phyloP scores from a whole-genome alignment of 2,797 vertebrate genomes.

The Rhinatrema bivittatum region DNA sequence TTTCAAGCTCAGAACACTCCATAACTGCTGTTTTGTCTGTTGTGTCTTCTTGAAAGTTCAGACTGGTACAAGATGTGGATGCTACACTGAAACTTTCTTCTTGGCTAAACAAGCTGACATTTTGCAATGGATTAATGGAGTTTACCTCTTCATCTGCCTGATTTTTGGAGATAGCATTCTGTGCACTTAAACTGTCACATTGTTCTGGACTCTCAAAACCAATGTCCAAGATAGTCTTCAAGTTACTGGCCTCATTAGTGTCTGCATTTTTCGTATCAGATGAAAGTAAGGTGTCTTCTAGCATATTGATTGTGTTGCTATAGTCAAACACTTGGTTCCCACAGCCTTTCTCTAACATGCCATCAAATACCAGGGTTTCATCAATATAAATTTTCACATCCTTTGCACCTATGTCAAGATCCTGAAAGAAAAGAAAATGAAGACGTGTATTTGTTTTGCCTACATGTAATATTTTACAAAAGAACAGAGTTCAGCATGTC shows the following conservation, averaged over 20 bases:
- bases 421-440: slow-evolving; percentile 51
- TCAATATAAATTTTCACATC: slow-evolving; percentile 81
- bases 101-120: slow-evolving; percentile 14
- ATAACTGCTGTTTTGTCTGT: not conserved
- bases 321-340: slow-evolving; percentile 64
- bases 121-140: not conserved
- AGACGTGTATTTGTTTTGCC: not conserved
- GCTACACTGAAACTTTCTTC: slow-evolving; percentile 19
- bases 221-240: slow-evolving; percentile 23
- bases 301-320: slow-evolving; percentile 60
- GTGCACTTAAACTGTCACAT: too few species aligned
- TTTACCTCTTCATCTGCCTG: slow-evolving; percentile 9
- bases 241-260: not conserved
- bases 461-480: not conserved
- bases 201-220: slow-evolving; percentile 10
- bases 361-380: slow-evolving; percentile 77
- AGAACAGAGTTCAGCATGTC: too few species aligned
- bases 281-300: too few species aligned
- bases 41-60: slow-evolving; percentile 3
- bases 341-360: slow-evolving; percentile 71
- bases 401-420: slow-evolving; percentile 74
- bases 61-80: slow-evolving; percentile 8
- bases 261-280: too few species aligned
- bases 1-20: slow-evolving; percentile 24
- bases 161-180: too few species aligned